Evolutionary conservation across 1,140 invertebrate genomes (phyloP).

Genomic region (Ceratosolen solmsi): DNA sequence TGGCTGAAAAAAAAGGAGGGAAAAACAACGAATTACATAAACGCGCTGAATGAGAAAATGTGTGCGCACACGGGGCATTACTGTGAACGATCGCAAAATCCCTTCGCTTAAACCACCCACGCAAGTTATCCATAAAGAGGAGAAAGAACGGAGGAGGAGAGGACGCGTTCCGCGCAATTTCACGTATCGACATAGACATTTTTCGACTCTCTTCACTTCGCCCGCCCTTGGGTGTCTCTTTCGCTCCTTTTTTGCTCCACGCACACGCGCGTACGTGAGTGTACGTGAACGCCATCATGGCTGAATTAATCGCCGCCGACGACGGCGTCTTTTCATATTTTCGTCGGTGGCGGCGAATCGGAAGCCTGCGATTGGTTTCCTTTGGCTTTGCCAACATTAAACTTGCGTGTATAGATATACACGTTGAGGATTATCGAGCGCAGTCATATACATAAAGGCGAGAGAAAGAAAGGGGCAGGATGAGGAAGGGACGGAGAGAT

Average conservation of each 20-base stretch:
- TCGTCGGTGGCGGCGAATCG: slow-evolving; percentile 8
- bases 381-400: slow-evolving; percentile 43
- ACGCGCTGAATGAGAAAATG: slow-evolving; percentile 10
- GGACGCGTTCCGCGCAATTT: slow-evolving; percentile 48
- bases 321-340: slow-evolving; percentile 46
- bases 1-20: neutral
- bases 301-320: slow-evolving; percentile 45
- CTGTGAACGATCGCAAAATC: slow-evolving; percentile 21
- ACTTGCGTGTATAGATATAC: slow-evolving; percentile 15
- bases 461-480: neutral
- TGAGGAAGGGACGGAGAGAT: neutral
- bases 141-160: neutral
- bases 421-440: slow-evolving; percentile 42
- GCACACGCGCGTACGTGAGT: neutral
- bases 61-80: neutral
- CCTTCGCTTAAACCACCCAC: slow-evolving; percentile 36
- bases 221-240: neutral
- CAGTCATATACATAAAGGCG: slow-evolving; percentile 17
- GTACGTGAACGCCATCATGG: neutral
- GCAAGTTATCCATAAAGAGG: slow-evolving; percentile 23
- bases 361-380: slow-evolving; percentile 46
- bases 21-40: slow-evolving; percentile 30
- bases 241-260: neutral
- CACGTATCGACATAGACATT: slow-evolving; percentile 46
- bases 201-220: slow-evolving; percentile 22